These are phyloP conservation scores for Drosophila ficusphila DNA, from an alignment of 1,140 invertebrate species.

Conservation along the genomic window DNA sequence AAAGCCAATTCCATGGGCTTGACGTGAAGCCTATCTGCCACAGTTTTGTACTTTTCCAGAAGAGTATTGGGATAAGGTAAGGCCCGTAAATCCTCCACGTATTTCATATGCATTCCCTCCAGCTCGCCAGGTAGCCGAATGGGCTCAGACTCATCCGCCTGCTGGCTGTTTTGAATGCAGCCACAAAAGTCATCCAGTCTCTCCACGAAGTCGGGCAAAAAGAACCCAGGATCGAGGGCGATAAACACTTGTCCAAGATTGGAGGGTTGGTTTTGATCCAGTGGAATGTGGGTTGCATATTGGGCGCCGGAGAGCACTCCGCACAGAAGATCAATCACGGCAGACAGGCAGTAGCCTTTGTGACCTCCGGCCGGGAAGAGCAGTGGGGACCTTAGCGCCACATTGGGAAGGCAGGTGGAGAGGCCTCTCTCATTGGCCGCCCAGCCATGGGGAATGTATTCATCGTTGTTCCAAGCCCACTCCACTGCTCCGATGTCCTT, in stretches of 20 bases:
- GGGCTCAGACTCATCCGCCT: neutral
- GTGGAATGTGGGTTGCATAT: conserved; percentile 30
- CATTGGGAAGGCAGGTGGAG: conserved; percentile 86
- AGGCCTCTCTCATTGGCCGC: conserved; percentile 89
- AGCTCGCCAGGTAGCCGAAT: conserved; percentile 33
- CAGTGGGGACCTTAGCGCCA: conserved; percentile 87
- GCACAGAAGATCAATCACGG: conserved; percentile 92
- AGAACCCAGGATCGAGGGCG: conserved; percentile 46
- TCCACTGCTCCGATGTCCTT: conserved; percentile 89
- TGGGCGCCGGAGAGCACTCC: conserved; percentile 51
- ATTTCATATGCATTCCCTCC: conserved; percentile 43
- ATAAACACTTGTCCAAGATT: conserved; percentile 48
- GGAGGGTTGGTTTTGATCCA: conserved; percentile 4
- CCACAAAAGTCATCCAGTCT: conserved; percentile 43
- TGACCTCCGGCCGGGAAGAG: conserved; percentile 94
- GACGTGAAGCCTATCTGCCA: conserved; percentile 25
- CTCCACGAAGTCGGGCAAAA: conserved; percentile 38
- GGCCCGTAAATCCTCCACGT: conserved; percentile 35
- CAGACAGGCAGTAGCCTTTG: conserved; percentile 93
- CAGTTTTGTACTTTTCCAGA: conserved; percentile 28
- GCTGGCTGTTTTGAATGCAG: conserved; percentile 10
- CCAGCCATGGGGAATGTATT: conserved; percentile 91
- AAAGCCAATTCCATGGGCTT: conserved; percentile 46
- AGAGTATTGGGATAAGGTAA: conserved; percentile 32
- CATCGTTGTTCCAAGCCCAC: conserved; percentile 88